Evolutionary conservation across 2,113 vertebrate genomes (phyloP).

Genomic region (Sphaerodactylus townsendi): DNA sequence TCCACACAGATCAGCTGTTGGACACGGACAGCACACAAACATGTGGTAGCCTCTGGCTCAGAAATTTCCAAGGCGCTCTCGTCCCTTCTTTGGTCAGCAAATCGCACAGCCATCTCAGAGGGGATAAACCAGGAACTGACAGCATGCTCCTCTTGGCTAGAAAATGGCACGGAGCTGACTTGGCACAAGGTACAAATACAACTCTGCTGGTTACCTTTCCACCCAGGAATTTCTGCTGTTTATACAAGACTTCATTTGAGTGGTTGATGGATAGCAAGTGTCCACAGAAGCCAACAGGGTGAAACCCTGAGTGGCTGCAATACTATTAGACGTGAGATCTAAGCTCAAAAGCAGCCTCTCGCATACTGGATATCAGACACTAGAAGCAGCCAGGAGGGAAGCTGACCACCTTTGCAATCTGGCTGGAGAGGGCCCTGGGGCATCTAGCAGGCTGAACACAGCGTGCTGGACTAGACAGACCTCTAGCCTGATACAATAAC

Average conservation of each 20-base stretch:
- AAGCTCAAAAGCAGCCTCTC: not conserved
- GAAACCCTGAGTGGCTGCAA: not conserved
- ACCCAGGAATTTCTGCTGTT: not conserved
- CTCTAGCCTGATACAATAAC: not conserved
- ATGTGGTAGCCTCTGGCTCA: not conserved
- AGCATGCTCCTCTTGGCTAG: not conserved
- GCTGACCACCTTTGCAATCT: too few species aligned
- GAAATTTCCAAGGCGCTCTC: not conserved
- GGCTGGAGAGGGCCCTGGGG: too few species aligned
- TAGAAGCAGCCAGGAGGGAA: too few species aligned
- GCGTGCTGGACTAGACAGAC: not conserved
- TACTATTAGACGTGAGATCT: not conserved
- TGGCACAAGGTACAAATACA: not conserved
- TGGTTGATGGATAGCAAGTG: too few species aligned
- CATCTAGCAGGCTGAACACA: not conserved
- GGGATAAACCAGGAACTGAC: not conserved
- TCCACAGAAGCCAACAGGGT: too few species aligned
- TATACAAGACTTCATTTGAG: not conserved
- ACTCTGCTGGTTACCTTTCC: not conserved
- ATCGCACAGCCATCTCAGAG: not conserved
- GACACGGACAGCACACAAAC: not conserved
- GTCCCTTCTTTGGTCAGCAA: not conserved
- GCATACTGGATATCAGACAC: too few species aligned
- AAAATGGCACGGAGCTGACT: not conserved
- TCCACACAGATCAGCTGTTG: not conserved